A percentile compares a stretch with the other conserved stretches of the same genome.
phyloP scores from a whole-genome alignment of 2,888 invertebrate genomes.

The Lithophane leautieri region DNA sequence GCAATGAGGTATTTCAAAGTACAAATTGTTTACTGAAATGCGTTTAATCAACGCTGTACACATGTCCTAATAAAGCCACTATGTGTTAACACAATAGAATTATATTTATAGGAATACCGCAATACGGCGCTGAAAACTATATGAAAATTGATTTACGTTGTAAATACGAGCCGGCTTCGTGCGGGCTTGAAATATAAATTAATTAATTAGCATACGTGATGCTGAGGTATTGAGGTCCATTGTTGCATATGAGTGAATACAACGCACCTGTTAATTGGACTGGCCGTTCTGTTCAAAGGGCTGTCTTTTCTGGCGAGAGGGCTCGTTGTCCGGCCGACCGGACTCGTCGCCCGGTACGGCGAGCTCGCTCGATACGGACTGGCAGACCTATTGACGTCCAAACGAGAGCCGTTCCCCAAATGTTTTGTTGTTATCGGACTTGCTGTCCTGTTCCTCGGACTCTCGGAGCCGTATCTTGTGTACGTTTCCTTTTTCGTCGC shows the following conservation, averaged over 20 bases:
- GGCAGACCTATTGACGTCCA: slow-evolving; percentile 87
- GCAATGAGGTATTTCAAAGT: slow-evolving; percentile 17
- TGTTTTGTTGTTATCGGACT: slow-evolving; percentile 89
- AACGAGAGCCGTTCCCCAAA: slow-evolving; percentile 87
- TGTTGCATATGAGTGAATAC: slow-evolving; percentile 38
- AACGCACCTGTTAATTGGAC: slow-evolving; percentile 89
- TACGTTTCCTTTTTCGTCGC: slow-evolving; percentile 83
- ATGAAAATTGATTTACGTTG: slow-evolving; percentile 75
- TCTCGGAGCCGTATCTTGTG: slow-evolving; percentile 85
- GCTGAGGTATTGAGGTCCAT: slow-evolving; percentile 27
- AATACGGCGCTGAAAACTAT: slow-evolving; percentile 66
- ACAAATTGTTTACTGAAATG: slow-evolving; percentile 18
- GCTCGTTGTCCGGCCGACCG: slow-evolving; percentile 87
- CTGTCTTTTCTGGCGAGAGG: slow-evolving; percentile 89
- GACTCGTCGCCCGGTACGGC: slow-evolving; percentile 87
- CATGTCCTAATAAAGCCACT: slow-evolving; percentile 22
- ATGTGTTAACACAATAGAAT: slow-evolving; percentile 53
- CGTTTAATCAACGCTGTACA: slow-evolving; percentile 15
- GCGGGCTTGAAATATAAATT: slow-evolving; percentile 65
- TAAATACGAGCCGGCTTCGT: slow-evolving; percentile 63
- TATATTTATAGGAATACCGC: slow-evolving; percentile 67
- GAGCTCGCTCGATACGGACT: slow-evolving; percentile 83
- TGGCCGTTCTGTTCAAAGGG: slow-evolving; percentile 89
- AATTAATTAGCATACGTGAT: slow-evolving; percentile 57
- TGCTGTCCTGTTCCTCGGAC: slow-evolving; percentile 85